These are phyloP conservation scores for Crocuta crocuta DNA, from an alignment of 2,113 vertebrate species.

Conservation along the genomic window DNA sequence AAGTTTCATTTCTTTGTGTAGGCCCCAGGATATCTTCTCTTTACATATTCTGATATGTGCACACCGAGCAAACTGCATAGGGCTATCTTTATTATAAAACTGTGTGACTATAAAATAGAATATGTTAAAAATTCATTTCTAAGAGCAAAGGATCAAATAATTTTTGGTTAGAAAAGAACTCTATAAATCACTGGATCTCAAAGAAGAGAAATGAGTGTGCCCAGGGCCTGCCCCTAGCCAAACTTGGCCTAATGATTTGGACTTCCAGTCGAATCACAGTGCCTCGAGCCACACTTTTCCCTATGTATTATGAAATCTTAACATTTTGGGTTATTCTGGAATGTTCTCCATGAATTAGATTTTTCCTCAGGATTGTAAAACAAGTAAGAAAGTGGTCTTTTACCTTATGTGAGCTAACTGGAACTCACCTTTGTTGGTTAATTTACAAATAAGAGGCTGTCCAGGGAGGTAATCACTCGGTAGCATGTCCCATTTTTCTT, in stretches of 20 bases:
- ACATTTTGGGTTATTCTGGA: neutral
- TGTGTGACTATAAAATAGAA: neutral
- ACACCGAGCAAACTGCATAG: neutral
- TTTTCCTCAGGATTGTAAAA: neutral
- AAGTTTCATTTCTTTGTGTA: conserved; percentile 12
- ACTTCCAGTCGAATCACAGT: neutral
- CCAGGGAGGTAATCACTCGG: neutral
- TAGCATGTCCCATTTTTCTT: neutral
- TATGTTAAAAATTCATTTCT: conserved; percentile 29
- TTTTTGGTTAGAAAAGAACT: conserved; percentile 40
- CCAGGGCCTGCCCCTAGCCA: neutral
- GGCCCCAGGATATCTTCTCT: neutral
- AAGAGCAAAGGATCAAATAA: neutral
- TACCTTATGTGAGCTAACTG: neutral
- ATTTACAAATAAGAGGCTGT: neutral
- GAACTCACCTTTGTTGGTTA: neutral
- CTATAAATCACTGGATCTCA: neutral
- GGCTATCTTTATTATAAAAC: conserved; percentile 28
- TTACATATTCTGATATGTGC: neutral
- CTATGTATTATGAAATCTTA: neutral
- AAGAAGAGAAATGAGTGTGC: neutral
- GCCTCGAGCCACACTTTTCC: neutral
- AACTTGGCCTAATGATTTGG: accelerated
- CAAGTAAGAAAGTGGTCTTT: neutral
- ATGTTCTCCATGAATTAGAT: neutral